Evolutionary conservation across 1,140 invertebrate species (phyloP), one percentile per base, ranked within the genome.

Genomic region (Aphis craccivora): DNA sequence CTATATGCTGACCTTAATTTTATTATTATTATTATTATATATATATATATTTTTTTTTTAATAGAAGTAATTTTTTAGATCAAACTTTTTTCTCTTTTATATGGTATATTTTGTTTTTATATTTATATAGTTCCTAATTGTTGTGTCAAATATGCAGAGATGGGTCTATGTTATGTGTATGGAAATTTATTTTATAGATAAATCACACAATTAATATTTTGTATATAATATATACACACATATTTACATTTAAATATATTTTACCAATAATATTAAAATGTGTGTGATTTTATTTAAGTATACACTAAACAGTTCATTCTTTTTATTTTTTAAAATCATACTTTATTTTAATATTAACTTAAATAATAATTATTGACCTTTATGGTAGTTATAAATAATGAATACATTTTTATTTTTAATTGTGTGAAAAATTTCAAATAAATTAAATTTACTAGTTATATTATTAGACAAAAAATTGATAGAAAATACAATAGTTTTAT

Each of bases 51-150:
- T 67, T 81, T 92, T 55, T 91, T 91, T 92, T 83, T 92, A 83
- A 51, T 93, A 93, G 91, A 84, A 86, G 84, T 93, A 93, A 93
- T 93, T 93, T 92, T 93, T 93, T 93, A 93, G 91, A 93, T 93
- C 81, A 93, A 93, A 93, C 91, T 83, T 92, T 83, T 90, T 92
- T 91, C 89, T 91, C 43, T 92, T 92, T 92, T 92, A 40, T 93
- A 93, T 86, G 91, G 91, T 84, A 86, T 84, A 93, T 93, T 81
- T 93, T 93, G 91, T 93, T 93, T 91, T 93, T 93, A 86, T 93
- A 86, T 93, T 86, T 93, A 86, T 93, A 93, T 93, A 93, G 91
- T 93, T 93, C 91, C 91, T 93, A 93, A 93, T 84, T 93, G 91
- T 93, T 93, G 91, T 86, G 91, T 83, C 81, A 84, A 93, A 84